These are phyloP conservation scores for Diachrysia chrysitis DNA, from an alignment of 2,888 invertebrate species.

Conservation along the genomic window DNA sequence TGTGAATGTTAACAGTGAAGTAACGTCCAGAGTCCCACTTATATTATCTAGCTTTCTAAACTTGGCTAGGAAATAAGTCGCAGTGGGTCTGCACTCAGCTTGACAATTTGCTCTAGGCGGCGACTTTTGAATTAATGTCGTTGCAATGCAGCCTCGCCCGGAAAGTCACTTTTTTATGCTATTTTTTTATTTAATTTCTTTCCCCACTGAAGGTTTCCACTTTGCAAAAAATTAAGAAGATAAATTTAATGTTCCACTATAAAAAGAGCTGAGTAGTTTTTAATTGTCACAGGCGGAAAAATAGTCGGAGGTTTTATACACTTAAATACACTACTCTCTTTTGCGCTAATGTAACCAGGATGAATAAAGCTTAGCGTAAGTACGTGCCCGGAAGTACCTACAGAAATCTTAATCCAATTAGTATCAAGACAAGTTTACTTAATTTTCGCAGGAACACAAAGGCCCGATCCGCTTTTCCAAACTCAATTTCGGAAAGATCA, in stretches of 20 bases:
- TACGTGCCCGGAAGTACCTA: slow-evolving; percentile 20
- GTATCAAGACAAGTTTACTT: slow-evolving; percentile 47
- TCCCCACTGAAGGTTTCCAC: slow-evolving; percentile 54
- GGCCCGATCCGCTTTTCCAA: slow-evolving; percentile 55
- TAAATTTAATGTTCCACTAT: slow-evolving; percentile 58
- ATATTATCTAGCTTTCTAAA: slow-evolving; percentile 56
- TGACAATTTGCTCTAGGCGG: slow-evolving; percentile 64
- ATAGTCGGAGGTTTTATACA: slow-evolving; percentile 21
- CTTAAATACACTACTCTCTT: slow-evolving; percentile 28
- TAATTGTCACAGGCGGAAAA: slow-evolving; percentile 46
- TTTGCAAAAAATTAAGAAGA: slow-evolving; percentile 57
- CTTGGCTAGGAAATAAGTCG: slow-evolving; percentile 50
- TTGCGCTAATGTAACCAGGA: slow-evolving; percentile 21
- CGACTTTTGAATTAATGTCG: slow-evolving; percentile 70
- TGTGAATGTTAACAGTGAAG: slow-evolving; percentile 40
- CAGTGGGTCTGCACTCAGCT: slow-evolving; percentile 53
- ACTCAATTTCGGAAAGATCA: slow-evolving; percentile 67
- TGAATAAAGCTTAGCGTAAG: slow-evolving; percentile 20
- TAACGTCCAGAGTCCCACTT: slow-evolving; percentile 30
- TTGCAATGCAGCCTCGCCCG: slow-evolving; percentile 59
- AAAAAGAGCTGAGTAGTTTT: slow-evolving; percentile 56
- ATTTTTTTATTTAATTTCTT: slow-evolving; percentile 66
- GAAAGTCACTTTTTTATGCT: slow-evolving; percentile 61
- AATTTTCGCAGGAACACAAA: slow-evolving; percentile 54
- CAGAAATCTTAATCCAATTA: slow-evolving; percentile 52